These are phyloP conservation scores for Ciona savignyi DNA, from an alignment of 23 tunicate species.

Conservation along the genomic window DNA sequence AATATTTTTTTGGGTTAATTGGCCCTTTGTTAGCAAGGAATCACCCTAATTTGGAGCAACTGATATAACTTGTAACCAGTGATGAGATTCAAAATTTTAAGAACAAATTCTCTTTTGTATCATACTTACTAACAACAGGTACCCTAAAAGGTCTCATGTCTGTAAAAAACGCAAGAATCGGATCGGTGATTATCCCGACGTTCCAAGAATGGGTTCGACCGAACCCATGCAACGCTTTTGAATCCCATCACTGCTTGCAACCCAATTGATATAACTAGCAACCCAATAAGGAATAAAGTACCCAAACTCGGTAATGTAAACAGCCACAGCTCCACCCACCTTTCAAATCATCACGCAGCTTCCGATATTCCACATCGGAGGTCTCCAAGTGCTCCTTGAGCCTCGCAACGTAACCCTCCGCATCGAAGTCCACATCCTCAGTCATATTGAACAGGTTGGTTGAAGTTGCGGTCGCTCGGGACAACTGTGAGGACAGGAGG, in stretches of 20 bases:
- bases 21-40: too few species aligned
- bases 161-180: too few species aligned
- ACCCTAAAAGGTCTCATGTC: too few species aligned
- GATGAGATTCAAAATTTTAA: too few species aligned
- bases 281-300: background rate
- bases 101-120: too few species aligned
- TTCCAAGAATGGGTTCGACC: too few species aligned
- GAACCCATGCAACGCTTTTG: too few species aligned
- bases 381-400: constrained; percentile 32
- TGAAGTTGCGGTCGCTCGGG: constrained; percentile 27
- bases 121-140: too few species aligned
- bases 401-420: constrained; percentile 51
- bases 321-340: constrained; percentile 10
- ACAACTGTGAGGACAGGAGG: constrained; percentile 15
- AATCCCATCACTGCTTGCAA: too few species aligned
- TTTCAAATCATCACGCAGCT: constrained; percentile 17
- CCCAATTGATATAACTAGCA: background rate
- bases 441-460: constrained; percentile 55
- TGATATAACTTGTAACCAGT: background rate
- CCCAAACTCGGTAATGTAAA: background rate
- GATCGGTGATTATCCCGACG: too few species aligned
- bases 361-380: constrained; percentile 25
- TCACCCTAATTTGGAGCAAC: too few species aligned
- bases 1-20: too few species aligned
- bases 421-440: constrained; percentile 88